Conservation (phyloP, 2,113 vertebrate species). For the Apteryx mantelli region DNA sequence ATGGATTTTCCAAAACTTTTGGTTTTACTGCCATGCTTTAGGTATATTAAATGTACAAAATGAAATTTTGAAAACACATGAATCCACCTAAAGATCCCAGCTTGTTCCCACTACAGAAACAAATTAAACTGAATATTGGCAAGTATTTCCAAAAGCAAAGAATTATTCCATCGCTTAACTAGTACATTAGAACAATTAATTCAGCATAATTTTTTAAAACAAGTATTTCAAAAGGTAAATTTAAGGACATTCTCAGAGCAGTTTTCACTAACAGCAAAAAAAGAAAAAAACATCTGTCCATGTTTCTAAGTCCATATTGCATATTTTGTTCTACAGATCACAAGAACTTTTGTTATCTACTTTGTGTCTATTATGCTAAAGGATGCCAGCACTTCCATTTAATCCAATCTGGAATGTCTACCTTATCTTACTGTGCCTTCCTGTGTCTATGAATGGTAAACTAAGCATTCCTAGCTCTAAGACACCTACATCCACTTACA, state of each 20-base stretch:
- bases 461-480: constrained; percentile 1
- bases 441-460: constrained; percentile 3
- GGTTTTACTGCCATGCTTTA: background rate
- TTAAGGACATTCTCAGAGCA: background rate
- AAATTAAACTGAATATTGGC: background rate
- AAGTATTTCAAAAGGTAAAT: background rate
- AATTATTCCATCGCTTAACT: background rate
- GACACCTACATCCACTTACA: background rate
- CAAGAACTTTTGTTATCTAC: background rate
- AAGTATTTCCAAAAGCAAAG: background rate
- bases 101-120: background rate
- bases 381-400: constrained; percentile 44
- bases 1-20: background rate
- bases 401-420: constrained; percentile 46
- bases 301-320: background rate
- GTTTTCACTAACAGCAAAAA: background rate
- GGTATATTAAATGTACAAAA: background rate
- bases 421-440: constrained; percentile 6
- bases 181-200: background rate
- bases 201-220: background rate
- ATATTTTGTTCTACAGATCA: background rate
- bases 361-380: constrained; percentile 4
- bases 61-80: background rate
- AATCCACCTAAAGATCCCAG: background rate
- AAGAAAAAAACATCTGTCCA: background rate